phyloP scores from a whole-genome alignment of 2,797 vertebrate genomes.

The Masticophis lateralis region DNA sequence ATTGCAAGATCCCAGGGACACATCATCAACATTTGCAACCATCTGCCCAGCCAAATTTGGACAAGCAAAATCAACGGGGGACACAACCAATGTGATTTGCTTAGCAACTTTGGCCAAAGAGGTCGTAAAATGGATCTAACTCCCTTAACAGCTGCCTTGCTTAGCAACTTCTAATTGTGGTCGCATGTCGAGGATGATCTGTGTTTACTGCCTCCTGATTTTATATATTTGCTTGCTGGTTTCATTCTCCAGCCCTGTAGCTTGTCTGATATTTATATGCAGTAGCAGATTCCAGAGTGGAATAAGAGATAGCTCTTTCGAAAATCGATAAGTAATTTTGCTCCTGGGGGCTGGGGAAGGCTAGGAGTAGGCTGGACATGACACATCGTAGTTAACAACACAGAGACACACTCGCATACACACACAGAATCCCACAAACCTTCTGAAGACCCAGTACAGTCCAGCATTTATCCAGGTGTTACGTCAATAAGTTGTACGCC shows the following conservation, averaged over 20 bases:
- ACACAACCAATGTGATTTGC: not conserved
- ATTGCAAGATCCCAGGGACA: no score
- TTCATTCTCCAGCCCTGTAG: not conserved
- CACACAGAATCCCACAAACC: not conserved
- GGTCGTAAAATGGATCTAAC: not conserved
- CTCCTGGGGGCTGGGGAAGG: not conserved
- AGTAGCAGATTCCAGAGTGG: not conserved
- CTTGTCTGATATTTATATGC: constrained; percentile 10
- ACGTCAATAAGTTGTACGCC: not conserved
- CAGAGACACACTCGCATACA: not conserved
- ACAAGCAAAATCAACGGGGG: no score
- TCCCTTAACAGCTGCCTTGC: not conserved
- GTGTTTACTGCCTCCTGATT: not conserved
- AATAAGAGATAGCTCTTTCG: not conserved
- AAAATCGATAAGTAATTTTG: constrained; percentile 37
- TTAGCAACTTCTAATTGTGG: not conserved
- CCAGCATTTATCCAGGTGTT: not conserved
- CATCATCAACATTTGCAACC: no score
- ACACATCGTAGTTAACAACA: not conserved
- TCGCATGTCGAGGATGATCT: not conserved
- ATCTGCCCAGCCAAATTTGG: no score
- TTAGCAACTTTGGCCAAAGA: not conserved
- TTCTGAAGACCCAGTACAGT: not conserved
- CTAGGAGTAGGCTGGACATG: not conserved
- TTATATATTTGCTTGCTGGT: not conserved